phyloP scores from a whole-genome alignment of 2,113 vertebrate genomes.

The Megaceryle maxima region DNA sequence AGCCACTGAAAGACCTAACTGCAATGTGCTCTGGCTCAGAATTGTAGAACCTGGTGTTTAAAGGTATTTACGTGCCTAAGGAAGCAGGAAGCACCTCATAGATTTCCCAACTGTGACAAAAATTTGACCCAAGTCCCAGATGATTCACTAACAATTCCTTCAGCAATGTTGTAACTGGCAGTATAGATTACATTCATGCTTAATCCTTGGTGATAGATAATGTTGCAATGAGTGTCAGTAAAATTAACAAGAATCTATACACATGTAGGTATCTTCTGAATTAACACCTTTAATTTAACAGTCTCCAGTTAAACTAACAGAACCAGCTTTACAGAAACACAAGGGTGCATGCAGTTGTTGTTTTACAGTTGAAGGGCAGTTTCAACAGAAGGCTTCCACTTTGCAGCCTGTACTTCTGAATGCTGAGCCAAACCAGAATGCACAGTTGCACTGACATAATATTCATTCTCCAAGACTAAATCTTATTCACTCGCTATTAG shows the following conservation, averaged over 20 bases:
- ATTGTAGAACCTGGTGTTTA: background rate
- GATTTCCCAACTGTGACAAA: background rate
- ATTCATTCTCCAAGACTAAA: constrained; percentile 4
- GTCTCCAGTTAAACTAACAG: background rate
- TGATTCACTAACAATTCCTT: background rate
- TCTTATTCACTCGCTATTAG: constrained; percentile 15
- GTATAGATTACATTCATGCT: background rate
- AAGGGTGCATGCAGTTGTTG: background rate
- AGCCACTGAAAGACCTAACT: background rate
- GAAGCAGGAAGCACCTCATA: background rate
- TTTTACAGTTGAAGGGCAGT: background rate
- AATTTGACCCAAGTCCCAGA: background rate
- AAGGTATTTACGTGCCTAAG: background rate
- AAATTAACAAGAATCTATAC: background rate
- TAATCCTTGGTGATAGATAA: background rate
- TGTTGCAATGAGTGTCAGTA: background rate
- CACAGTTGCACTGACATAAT: background rate
- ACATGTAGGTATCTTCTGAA: background rate
- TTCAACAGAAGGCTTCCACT: background rate
- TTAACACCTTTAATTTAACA: background rate
- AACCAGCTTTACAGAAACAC: background rate
- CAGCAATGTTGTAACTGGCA: background rate
- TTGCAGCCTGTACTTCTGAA: background rate
- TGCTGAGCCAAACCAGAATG: background rate
- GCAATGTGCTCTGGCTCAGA: background rate